Base-by-base conservation (phyloP, 2,797 vertebrate species). In the Phataginus tricuspis region DNA sequence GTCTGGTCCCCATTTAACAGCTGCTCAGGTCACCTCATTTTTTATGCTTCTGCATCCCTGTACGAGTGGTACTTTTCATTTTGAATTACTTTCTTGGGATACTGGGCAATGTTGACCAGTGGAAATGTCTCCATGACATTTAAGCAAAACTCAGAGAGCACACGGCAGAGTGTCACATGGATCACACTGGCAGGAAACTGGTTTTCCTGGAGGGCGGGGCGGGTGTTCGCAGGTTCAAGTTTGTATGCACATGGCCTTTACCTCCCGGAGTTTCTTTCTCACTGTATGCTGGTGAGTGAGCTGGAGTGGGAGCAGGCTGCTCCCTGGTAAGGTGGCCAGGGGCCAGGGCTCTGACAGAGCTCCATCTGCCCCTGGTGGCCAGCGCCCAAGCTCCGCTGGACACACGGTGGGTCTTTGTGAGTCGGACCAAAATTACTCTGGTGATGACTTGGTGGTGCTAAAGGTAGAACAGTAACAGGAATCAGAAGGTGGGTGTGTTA, bases 191-290 rank as follows among this genome's bases (percentile, higher is more conserved):
- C 2, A 23, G 42, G 42, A 29, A 61, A 31, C 11, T 14, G 16
- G 10, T 57, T 19, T n/a, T 14, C 19, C 0, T 3, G n/a, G 18
- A 7, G 77, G 15, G 5, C 12, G 21, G 31, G 16, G 18, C 2
- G 1, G 78, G 29, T 6, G 27, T 61, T 8, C 18, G 6, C 2
- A 0, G 8, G 34, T 42, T 71, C 25, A 4, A 7, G 16, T 12
- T 37, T 5, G 1, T 21, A 18, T 3, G 9, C 27, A n/a, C 27
- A 34, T 19, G n/a, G 25, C 1, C 7, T 4, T 45, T 31, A 13
- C 57, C 21, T 5, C 11, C 27, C 0, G 6, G 39, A 6, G 21
- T 15, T 42, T 15, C 27, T 21, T 37, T 68, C 39, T 23, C n/a
- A 0, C 27, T 27, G 39, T 5, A 12, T 27, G 4, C 63, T 68